These are phyloP conservation scores for Lordiphosa mommai DNA, from an alignment of 1,140 invertebrate genomes.

Conservation along the genomic window DNA sequence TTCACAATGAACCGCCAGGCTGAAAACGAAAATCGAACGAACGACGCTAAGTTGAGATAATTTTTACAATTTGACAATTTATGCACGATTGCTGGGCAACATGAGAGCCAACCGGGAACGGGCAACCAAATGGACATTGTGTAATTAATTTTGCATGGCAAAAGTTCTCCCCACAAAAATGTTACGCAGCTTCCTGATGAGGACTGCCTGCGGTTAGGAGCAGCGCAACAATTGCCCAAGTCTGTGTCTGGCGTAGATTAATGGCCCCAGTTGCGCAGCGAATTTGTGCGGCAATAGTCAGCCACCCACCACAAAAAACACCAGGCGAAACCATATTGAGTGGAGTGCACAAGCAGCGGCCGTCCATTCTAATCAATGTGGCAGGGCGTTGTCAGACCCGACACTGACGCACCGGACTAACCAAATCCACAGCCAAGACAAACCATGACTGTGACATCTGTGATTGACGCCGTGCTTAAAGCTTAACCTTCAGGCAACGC, in stretches of 20 bases:
- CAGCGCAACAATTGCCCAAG: constrained; percentile 48
- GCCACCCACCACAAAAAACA: constrained; percentile 6
- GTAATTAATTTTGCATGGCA: constrained; percentile 65
- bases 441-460: constrained; percentile 35
- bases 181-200: constrained; percentile 71
- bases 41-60: constrained; percentile 70
- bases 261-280: constrained; percentile 31
- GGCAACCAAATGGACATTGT: constrained; percentile 44
- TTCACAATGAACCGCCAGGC: constrained; percentile 51
- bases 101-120: constrained; percentile 20
- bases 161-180: constrained; percentile 45
- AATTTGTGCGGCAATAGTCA: constrained; percentile 27
- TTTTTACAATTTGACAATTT: constrained; percentile 77
- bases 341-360: background rate
- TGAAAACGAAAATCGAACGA: constrained; percentile 22
- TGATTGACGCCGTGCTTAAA: constrained; percentile 50
- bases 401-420: constrained; percentile 30
- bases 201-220: constrained; percentile 63
- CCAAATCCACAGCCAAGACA: constrained; percentile 24
- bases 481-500: constrained; percentile 59
- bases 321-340: background rate
- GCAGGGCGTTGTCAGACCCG: constrained; percentile 31
- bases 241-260: constrained; percentile 49
- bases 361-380: constrained; percentile 42
- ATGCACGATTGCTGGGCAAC: constrained; percentile 60